phyloP scores from a whole-genome alignment of 2,888 invertebrate species.

The Noctua janthina region DNA sequence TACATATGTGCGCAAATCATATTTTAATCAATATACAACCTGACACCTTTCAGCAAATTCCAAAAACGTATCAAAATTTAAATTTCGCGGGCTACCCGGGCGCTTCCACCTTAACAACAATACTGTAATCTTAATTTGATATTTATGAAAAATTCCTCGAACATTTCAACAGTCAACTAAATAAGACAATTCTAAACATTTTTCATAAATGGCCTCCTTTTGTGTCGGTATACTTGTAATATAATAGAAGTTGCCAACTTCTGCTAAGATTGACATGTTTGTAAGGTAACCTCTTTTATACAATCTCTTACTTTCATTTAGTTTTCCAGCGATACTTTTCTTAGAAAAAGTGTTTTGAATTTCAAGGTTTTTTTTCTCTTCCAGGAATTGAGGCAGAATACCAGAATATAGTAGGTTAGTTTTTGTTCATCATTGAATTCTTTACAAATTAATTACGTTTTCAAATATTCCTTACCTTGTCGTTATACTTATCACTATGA shows the following conservation, averaged over 20 bases:
- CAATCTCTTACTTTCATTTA: not conserved
- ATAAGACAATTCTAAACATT: slow-evolving; percentile 11
- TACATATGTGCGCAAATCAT: no score
- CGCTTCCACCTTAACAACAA: not conserved
- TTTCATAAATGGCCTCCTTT: slow-evolving; percentile 11
- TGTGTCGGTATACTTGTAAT: slow-evolving; percentile 20
- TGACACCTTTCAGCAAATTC: no score
- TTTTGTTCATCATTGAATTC: no score
- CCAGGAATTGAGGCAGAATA: not conserved
- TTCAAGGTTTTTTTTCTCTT: not conserved
- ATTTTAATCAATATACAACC: no score
- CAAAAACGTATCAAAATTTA: no score
- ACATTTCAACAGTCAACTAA: not conserved
- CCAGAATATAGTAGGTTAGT: not conserved
- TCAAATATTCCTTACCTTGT: no score
- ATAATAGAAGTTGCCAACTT: not conserved
- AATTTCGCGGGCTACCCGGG: no score
- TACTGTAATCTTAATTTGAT: not conserved
- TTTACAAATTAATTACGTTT: no score
- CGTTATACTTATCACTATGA: no score
- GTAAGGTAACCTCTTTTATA: not conserved
- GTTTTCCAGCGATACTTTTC: slow-evolving; percentile 10
- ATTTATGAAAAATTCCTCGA: slow-evolving; percentile 13
- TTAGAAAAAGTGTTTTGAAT: not conserved
- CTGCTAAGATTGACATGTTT: slow-evolving; percentile 8